phyloP scores from a whole-genome alignment of 2,888 invertebrate genomes.

The Reticulitermes lucifugus region DNA sequence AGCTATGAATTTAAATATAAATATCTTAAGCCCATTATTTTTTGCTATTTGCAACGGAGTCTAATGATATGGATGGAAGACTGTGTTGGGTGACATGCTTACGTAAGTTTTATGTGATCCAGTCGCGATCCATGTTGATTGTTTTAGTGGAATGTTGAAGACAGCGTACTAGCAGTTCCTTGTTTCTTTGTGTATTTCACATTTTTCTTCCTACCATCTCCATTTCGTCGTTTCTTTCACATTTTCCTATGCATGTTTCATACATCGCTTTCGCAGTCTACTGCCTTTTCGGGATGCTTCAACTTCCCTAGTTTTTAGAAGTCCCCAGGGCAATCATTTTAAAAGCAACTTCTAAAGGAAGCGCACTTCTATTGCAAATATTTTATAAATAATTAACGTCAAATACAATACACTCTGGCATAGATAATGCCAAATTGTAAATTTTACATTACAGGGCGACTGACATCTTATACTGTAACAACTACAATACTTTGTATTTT shows the following conservation, averaged over 20 bases:
- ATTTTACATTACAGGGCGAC: too few species aligned
- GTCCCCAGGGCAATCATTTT: slow-evolving; percentile 17
- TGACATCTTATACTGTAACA: too few species aligned
- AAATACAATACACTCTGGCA: not conserved
- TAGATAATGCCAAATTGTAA: too few species aligned
- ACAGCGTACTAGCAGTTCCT: not conserved
- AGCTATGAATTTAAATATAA: too few species aligned
- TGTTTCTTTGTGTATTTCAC: not conserved
- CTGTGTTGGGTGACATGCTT: too few species aligned
- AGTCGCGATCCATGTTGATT: too few species aligned
- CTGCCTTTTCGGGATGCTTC: not conserved
- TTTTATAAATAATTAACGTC: not conserved
- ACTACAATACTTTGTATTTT: too few species aligned
- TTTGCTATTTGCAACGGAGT: too few species aligned
- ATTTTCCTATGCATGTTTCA: not conserved
- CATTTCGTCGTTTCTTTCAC: not conserved
- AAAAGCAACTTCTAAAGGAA: slow-evolving; percentile 17
- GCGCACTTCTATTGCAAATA: not conserved
- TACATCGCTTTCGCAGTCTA: not conserved
- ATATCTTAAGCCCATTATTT: too few species aligned
- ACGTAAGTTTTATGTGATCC: too few species aligned
- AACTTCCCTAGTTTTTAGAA: not conserved
- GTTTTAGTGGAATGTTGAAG: too few species aligned
- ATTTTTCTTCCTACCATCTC: not conserved
- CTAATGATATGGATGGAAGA: too few species aligned